phyloP scores from a whole-genome alignment of 2,113 vertebrate genomes.

The Otocyon megalotis region DNA sequence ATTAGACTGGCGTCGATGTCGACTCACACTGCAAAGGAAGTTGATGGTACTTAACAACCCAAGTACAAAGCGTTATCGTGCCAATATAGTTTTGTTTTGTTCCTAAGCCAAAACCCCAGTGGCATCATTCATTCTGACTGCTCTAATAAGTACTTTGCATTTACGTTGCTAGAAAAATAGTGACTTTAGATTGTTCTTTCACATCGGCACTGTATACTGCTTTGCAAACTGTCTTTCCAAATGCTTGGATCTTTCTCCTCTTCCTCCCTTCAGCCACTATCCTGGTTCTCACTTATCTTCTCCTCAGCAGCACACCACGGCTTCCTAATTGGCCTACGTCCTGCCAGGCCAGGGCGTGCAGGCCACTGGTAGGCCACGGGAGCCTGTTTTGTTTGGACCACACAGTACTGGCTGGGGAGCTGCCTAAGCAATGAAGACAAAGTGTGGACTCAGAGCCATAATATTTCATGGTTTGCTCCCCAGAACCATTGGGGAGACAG shows the following conservation, averaged over 20 bases:
- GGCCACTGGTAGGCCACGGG: background rate
- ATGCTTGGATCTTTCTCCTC: background rate
- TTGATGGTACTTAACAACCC: background rate
- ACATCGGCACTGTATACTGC: background rate
- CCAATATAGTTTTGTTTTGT: background rate
- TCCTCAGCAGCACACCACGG: background rate
- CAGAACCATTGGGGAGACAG: background rate
- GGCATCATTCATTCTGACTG: conserved; percentile 19
- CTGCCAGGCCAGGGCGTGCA: fast-evolving
- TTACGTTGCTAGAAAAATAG: conserved; percentile 9
- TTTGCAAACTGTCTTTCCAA: background rate
- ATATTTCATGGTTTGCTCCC: background rate
- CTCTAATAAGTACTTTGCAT: conserved; percentile 11
- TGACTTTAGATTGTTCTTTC: background rate
- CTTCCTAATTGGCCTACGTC: fast-evolving
- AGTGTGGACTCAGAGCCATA: background rate
- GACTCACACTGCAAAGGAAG: background rate
- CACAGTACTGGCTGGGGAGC: background rate
- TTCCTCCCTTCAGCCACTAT: too few species aligned
- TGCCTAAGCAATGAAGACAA: background rate
- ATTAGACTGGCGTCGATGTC: fast-evolving
- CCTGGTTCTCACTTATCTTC: background rate
- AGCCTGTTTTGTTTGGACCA: background rate
- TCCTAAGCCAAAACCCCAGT: background rate
- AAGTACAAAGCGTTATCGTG: background rate